Base-by-base conservation (phyloP, 92 coral and sea anemone species). In the Porites evermanni region DNA sequence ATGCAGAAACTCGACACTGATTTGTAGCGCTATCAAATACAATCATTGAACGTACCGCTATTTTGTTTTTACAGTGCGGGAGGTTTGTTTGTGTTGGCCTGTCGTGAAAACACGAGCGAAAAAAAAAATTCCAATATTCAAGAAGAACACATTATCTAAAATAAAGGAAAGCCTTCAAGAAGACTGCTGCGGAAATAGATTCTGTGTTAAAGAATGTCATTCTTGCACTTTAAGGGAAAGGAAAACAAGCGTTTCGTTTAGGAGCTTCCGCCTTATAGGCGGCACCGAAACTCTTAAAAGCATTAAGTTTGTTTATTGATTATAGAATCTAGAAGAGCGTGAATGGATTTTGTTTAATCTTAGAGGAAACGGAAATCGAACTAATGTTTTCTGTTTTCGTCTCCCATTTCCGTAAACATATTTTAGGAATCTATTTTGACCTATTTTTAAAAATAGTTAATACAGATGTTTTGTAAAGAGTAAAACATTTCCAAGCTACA, bases 11-110 rank as follows among this genome's bases (percentile, higher is more conserved):
- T 38, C 20, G 5, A 64, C 44, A 50, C 72, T 73, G 16, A 47
- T 63, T 24, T 20, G 14, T 58, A 19, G 47, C 0, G 6, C 26
- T 10, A 32, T 19, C 21, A 68, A 80, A 70, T 38, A 53, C 21
- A 71, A 74, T 83, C 80, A 38, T 38, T 38, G 47, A 38, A 38
- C 24, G 26, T 20, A 47, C 18, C 26, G 29, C 63, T 17, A 83
- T 19, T 11, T 50, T 82, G 78, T 82, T 73, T 72, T 73, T 51
- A 44, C 87, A 14, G 20, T 63, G 80, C 66, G 87, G 87, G 87
- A 73, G 87, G 65, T 79, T n/a, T 83, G 58, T 83, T 83, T 83
- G 50, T 26, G 44, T 74, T 74, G 29, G 80, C 73, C 14, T 61
- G 21, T 38, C 47, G 11, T 6, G 60, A 63, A 81, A 83, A 63